Evolutionary conservation across 2,888 invertebrate genomes (phyloP), one percentile per base, ranked within the genome.

Genomic region (Timandra comae): DNA sequence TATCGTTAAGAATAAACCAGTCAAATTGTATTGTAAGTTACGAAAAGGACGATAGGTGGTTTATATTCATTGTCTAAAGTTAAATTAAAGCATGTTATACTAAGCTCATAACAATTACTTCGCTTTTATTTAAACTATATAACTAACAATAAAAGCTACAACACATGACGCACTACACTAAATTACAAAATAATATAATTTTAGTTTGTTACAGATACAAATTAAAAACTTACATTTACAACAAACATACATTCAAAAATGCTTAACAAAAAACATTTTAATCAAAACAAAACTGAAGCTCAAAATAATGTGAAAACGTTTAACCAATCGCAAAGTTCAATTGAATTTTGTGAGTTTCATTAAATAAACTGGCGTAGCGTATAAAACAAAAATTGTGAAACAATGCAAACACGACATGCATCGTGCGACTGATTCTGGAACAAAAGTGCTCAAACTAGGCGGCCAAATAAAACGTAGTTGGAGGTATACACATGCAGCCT

Each of bases 351-450:
- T 16, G 48, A 49, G 38, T 50, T 51, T 39, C 46, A 56, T 44
- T 42, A 56, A 63, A 56, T 46, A 57, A 63, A 63, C 46, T 55
- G 61, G 39, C 39, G 47, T 60, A 62, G 61, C 60, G 40, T 59
- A 71, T 59, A 62, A 65, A 70, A 62, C 56, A 49, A 45, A 52
- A 64, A 67, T 57, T 16, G 16, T 16, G n/a, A n/a, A n/a, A n/a
- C n/a, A 64, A 69, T 59, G 70, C 70, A 64, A 72, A 72, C 65
- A 72, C 63, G 61, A 63, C 80, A 84, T 82, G 82, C 82, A 77
- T 62, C 63, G 59, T 63, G 62, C n/a, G n/a, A n/a, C 66, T 56
- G 42, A 46, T 47, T 63, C 67, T 59, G 65, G 50, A 69, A 71
- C 67, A 69, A 72, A 64, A 73, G 79, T 76, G 79, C 63, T 60